These are phyloP conservation scores for Pocillopora verrucosa DNA, from an alignment of 64 coral and sea anemone genomes.

Conservation along the genomic window DNA sequence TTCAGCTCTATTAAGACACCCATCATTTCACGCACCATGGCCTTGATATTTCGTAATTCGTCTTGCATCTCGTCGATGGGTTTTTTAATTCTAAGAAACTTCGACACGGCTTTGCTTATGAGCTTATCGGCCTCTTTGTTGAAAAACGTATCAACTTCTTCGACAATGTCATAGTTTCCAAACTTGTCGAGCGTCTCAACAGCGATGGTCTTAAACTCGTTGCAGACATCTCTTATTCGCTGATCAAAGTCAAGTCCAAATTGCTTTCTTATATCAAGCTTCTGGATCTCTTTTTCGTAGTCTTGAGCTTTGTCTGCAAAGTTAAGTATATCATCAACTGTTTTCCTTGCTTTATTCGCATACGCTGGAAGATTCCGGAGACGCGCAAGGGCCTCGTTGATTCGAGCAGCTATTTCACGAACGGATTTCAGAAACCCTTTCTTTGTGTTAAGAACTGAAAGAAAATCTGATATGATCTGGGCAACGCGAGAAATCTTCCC, in stretches of 20 bases:
- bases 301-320: constrained; percentile 60
- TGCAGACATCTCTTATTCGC: constrained; percentile 16
- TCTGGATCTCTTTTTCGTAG: constrained; percentile 60
- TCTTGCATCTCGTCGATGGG: constrained; percentile 66
- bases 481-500: constrained; percentile 66
- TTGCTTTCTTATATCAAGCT: constrained; percentile 64
- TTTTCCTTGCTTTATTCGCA: constrained; percentile 59
- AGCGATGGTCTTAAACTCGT: constrained; percentile 67
- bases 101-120: constrained; percentile 55
- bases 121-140: constrained; percentile 70
- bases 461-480: constrained; percentile 61
- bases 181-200: constrained; percentile 67
- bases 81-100: constrained; percentile 59
- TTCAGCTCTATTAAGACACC: constrained; percentile 57
- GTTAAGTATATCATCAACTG: constrained; percentile 58
- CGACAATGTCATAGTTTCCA: constrained; percentile 50
- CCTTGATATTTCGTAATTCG: constrained; percentile 53
- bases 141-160: constrained; percentile 70
- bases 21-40: constrained; percentile 49
- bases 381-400: constrained; percentile 57
- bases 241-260: constrained; percentile 73
- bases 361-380: constrained; percentile 61
- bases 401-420: constrained; percentile 49
- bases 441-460: constrained; percentile 72
- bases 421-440: constrained; percentile 75